A percentile compares a stretch with the other conserved stretches of the same genome.
Conservation (phyloP, 2,113 vertebrate species). For the Crocuta crocuta region DNA sequence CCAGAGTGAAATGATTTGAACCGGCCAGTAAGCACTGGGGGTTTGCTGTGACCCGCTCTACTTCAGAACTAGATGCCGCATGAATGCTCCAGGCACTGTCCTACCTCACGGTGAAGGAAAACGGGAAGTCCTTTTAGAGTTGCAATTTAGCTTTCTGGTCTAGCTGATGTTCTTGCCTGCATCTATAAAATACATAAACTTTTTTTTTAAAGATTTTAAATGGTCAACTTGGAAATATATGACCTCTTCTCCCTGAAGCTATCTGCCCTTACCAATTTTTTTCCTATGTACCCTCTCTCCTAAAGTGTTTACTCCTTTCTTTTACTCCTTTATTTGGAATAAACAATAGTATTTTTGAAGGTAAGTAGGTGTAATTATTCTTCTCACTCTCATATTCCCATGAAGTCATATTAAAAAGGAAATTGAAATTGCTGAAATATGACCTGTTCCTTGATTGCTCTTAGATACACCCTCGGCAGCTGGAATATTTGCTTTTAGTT, state of each 20-base stretch:
- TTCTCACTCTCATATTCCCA: neutral
- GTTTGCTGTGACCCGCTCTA: constrained; percentile 66
- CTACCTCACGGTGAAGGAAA: neutral
- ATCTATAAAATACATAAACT: constrained; percentile 9
- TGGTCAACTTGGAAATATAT: neutral
- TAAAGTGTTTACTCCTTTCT: neutral
- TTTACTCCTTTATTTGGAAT: neutral
- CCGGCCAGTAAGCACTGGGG: constrained; percentile 35
- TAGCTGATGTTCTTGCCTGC: neutral
- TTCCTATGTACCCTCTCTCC: neutral
- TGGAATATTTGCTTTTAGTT: constrained; percentile 8
- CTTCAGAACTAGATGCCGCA: constrained; percentile 22
- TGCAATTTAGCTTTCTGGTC: neutral
- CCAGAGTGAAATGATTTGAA: constrained; percentile 56
- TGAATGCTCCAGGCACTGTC: neutral
- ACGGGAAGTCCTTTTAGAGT: neutral
- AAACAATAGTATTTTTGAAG: neutral
- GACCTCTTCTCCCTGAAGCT: neutral
- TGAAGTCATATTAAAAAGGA: constrained; percentile 41
- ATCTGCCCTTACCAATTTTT: neutral
- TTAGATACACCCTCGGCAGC: neutral
- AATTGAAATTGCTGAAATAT: neutral
- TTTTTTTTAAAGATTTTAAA: neutral
- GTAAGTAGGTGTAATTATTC: neutral
- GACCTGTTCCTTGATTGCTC: neutral